Evolutionary conservation across 1,140 invertebrate species (phyloP), one percentile per base, ranked within the genome.

Genomic region (Bombus confusus): DNA sequence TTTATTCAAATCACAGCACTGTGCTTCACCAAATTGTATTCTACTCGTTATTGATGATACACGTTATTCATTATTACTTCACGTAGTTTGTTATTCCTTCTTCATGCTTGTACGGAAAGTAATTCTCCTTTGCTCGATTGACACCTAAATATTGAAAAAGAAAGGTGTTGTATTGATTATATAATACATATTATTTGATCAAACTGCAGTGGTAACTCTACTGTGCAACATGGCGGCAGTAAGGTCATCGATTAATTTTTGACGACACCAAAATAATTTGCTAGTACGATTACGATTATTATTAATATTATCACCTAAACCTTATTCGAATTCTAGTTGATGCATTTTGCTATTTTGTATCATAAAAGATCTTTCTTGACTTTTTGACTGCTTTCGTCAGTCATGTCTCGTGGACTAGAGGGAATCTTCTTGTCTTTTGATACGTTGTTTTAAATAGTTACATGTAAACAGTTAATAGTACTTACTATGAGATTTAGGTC

Each of bases 181-280:
- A 92, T 95, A 94, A 95, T 92, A 85, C 66, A 69, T 87, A 85
- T 91, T 92, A 84, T 87, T 91, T 69, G 78, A 80, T 41, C 79
- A 82, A 85, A 78, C 59, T 39, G 37, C 68, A 86, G 71, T 86
- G 43, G 79, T 76, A 73, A 68, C 76, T 75, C 78, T 62, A 76
- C 90, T 92, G 86, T 89, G 80, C 91, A 94, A 95, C 77, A 94
- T 95, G 94, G 93, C 93, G 91, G 88, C 90, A 77, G 77, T 81
- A 85, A 88, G 89, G 85, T 91, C 92, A 92, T 86, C 71, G 78
- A 85, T 47, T 85, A 81, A 81, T 81, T 81, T 81, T 81, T 85
- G 3, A 15, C 18, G 75, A 9, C 10, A 22, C n/a, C 1, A 41
- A 64, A 80, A 80, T 34, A 10, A 79, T 52, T 80, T 80, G 43